These are phyloP conservation scores for Cynoglossus semilaevis DNA, from an alignment of 2,113 vertebrate species.

Conservation along the genomic window DNA sequence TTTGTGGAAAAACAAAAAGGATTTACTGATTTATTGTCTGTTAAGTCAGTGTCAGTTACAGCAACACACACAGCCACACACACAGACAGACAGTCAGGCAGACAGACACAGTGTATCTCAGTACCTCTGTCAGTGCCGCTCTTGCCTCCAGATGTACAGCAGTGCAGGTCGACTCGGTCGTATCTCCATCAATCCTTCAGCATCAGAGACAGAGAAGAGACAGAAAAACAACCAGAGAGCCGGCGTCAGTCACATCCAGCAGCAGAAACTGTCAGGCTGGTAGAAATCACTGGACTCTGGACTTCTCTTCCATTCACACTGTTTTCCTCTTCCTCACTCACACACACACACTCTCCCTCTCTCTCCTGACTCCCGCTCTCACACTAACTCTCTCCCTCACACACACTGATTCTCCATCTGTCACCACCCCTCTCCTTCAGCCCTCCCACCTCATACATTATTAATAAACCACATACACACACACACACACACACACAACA, in stretches of 20 bases:
- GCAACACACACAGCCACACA: not conserved
- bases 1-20: too few species aligned
- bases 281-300: not conserved
- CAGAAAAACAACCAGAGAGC: conserved; percentile 31
- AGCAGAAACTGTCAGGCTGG: not conserved
- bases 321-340: not conserved
- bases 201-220: conserved; percentile 17
- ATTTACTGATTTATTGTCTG: too few species aligned
- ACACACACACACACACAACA: conserved; percentile 2
- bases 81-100: conserved; percentile 4
- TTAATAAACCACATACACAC: conserved; percentile 53
- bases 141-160: conserved; percentile 35
- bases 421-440: conserved; percentile 59
- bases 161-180: conserved; percentile 8
- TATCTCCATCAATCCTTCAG: conserved; percentile 42
- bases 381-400: conserved; percentile 24
- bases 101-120: not conserved
- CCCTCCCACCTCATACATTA: conserved; percentile 76
- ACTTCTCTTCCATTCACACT: conserved; percentile 8
- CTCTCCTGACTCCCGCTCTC: conserved; percentile 24
- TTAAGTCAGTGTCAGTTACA: too few species aligned
- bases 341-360: conserved; percentile 21
- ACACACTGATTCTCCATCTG: conserved; percentile 66
- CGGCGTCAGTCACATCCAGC: conserved; percentile 24
- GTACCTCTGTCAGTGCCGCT: conserved; percentile 56